Evolutionary conservation across 2,888 invertebrate genomes (phyloP).

Genomic region (Gastrophysa polygoni): DNA sequence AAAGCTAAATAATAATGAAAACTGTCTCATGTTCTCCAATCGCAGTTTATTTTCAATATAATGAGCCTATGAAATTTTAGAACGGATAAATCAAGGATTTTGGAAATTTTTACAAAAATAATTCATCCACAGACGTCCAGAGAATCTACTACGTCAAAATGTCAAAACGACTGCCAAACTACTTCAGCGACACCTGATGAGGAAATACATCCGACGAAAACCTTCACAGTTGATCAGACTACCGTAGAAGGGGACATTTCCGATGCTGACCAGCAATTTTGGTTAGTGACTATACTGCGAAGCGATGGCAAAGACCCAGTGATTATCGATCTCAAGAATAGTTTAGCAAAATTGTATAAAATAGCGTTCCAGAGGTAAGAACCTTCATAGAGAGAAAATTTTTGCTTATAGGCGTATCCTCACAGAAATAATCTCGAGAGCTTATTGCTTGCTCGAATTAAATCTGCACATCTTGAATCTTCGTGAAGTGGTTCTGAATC

Average conservation of each 20-base stretch:
- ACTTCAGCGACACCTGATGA: slow-evolving; percentile 51
- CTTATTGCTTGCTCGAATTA: no score
- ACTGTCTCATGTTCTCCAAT: no score
- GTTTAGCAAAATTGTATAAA: slow-evolving; percentile 77
- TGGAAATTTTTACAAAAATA: slow-evolving; percentile 2
- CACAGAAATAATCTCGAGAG: no score
- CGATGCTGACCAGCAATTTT: slow-evolving; percentile 72
- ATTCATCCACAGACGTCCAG: slow-evolving; percentile 25
- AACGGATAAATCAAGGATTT: no score
- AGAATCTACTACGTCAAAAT: slow-evolving; percentile 56
- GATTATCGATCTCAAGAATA: slow-evolving; percentile 70
- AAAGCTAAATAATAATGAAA: no score
- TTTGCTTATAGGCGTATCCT: no score
- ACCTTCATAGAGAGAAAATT: not conserved
- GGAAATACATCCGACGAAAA: slow-evolving; percentile 61
- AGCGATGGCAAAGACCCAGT: slow-evolving; percentile 60
- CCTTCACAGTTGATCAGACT: slow-evolving; percentile 41
- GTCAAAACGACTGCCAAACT: slow-evolving; percentile 60
- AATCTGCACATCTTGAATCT: no score
- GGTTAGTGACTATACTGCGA: slow-evolving; percentile 79
- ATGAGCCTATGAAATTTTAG: no score
- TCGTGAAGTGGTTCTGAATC: no score
- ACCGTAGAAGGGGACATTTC: slow-evolving; percentile 33
- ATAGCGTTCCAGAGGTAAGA: slow-evolving; percentile 78
- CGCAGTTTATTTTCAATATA: no score